Evolutionary conservation across 2,797 vertebrate species (phyloP).

Genomic region (Rhinatrema bivittatum): DNA sequence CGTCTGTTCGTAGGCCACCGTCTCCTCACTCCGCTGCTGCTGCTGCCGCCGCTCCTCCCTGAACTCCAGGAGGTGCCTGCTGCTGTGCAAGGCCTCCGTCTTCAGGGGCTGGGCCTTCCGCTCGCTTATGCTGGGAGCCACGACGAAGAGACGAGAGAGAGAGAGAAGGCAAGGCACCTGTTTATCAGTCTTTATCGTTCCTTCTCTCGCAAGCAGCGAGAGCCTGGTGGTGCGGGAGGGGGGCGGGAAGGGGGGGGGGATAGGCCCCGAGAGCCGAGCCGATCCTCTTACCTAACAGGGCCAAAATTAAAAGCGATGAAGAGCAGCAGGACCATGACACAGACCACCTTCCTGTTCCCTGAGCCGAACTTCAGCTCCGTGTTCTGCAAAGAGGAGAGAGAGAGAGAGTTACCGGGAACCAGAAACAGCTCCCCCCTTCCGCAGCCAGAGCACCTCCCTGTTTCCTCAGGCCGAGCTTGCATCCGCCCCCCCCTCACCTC

Average conservation of each 20-base stretch:
- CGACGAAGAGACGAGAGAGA: neutral
- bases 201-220: too few species aligned
- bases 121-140: conserved; percentile 63
- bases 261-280: too few species aligned
- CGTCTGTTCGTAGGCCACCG: conserved; percentile 24
- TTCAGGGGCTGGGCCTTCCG: conserved; percentile 39
- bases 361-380: conserved; percentile 58
- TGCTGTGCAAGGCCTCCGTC: conserved; percentile 35
- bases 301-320: conserved; percentile 85
- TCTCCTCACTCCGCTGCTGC: conserved; percentile 28
- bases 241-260: too few species aligned
- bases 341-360: conserved; percentile 70
- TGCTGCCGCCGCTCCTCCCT: conserved; percentile 36
- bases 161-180: too few species aligned
- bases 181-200: too few species aligned
- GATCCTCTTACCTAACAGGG: conserved; percentile 79
- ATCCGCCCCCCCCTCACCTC: too few species aligned
- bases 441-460: too few species aligned
- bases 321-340: conserved; percentile 77
- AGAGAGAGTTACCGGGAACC: too few species aligned
- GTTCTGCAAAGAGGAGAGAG: conserved; percentile 17
- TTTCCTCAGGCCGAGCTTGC: neutral
- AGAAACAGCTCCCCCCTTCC: neutral
- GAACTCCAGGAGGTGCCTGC: conserved; percentile 66
- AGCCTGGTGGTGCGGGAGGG: too few species aligned